Evolutionary conservation across 2,113 vertebrate species (phyloP).

Genomic region (Naja naja): DNA sequence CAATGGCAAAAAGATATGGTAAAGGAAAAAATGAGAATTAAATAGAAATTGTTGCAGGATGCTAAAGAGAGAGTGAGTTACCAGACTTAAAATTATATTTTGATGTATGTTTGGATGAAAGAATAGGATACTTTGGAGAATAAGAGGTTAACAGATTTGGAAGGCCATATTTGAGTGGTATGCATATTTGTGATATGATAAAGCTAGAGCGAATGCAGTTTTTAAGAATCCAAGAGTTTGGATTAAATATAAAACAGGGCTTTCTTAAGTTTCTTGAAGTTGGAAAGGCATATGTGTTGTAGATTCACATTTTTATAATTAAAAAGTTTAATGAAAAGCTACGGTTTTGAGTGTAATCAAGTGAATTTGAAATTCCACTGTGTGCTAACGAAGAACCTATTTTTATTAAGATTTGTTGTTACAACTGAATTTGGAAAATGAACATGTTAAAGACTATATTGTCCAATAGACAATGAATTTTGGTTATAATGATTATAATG

Average conservation of each 20-base stretch:
- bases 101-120: background rate
- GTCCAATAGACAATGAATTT: background rate
- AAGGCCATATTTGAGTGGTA: background rate
- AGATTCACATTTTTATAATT: background rate
- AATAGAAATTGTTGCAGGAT: background rate
- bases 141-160: background rate
- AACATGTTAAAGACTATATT: background rate
- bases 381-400: background rate
- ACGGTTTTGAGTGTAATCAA: background rate
- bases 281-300: background rate
- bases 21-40: background rate
- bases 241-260: background rate
- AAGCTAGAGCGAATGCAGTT: background rate
- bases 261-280: background rate
- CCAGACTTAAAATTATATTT: background rate
- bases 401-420: background rate
- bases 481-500: background rate
- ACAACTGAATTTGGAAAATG: background rate
- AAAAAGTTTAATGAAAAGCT: background rate
- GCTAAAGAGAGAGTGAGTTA: background rate
- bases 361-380: background rate
- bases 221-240: background rate
- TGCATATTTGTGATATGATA: background rate
- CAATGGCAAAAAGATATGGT: background rate
- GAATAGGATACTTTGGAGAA: background rate